phyloP scores from a whole-genome alignment of 2,888 invertebrate genomes.

The Tridacna crocea region DNA sequence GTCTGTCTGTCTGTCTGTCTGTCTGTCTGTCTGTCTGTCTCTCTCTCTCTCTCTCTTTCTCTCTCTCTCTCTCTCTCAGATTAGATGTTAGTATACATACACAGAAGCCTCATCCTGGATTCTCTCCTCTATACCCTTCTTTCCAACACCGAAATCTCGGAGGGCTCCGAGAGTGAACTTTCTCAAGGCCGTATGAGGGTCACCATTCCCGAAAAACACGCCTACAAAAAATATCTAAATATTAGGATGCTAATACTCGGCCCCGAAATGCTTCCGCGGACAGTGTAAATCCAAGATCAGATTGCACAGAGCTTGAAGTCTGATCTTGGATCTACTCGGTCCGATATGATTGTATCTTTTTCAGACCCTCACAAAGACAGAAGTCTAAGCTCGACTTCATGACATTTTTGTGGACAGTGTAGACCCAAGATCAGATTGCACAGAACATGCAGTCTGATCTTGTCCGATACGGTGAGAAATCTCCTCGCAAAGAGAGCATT shows the following conservation, averaged over 20 bases:
- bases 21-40: too few species aligned
- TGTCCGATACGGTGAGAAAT: too few species aligned
- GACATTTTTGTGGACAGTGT: too few species aligned
- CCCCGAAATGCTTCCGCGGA: not conserved
- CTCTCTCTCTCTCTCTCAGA: too few species aligned
- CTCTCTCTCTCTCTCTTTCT: too few species aligned
- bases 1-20: too few species aligned
- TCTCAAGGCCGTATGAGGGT: conserved; percentile 49
- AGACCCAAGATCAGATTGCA: too few species aligned
- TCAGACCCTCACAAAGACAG: too few species aligned
- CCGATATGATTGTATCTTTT: not conserved
- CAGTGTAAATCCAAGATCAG: not conserved
- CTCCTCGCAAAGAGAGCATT: too few species aligned
- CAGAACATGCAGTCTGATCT: too few species aligned
- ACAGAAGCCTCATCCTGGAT: conserved; percentile 57
- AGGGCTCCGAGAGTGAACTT: conserved; percentile 52
- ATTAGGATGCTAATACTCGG: too few species aligned
- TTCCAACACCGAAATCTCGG: conserved; percentile 65
- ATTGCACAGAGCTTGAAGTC: not conserved
- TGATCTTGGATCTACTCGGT: not conserved
- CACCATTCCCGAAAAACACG: conserved; percentile 50
- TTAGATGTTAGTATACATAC: not conserved
- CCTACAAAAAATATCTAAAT: conserved; percentile 28
- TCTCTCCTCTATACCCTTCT: conserved; percentile 54
- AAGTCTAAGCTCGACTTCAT: too few species aligned